phyloP scores from a whole-genome alignment of 2,113 vertebrate genomes.

The Macaca nemestrina region DNA sequence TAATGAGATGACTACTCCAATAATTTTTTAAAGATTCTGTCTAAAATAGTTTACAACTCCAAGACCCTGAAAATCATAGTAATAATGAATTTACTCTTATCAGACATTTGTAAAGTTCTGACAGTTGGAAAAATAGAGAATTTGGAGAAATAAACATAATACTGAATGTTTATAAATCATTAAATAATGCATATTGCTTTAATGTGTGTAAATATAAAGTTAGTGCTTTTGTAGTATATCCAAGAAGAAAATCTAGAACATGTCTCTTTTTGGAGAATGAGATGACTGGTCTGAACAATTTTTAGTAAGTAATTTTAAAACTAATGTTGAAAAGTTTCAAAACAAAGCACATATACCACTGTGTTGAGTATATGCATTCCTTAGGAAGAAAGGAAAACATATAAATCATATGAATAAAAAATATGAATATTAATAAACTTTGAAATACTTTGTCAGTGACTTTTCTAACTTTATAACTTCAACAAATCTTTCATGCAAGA shows the following conservation, averaged over 20 bases:
- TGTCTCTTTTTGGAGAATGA: not conserved
- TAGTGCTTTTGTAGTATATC: not conserved
- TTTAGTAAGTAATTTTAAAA: conserved; percentile 2
- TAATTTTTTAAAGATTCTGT: not conserved
- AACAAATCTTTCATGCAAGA: not conserved
- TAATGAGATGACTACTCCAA: not conserved
- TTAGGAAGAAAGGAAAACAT: conserved; percentile 2
- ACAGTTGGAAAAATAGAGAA: not conserved
- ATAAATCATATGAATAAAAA: not conserved
- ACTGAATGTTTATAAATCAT: not conserved
- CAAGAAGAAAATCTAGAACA: not conserved
- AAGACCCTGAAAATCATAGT: not conserved
- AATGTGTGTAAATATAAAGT: not conserved
- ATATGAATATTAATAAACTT: not conserved
- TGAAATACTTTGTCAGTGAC: conserved; percentile 7
- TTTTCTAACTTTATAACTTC: not conserved
- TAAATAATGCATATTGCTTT: not conserved
- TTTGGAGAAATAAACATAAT: not conserved
- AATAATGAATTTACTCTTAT: not conserved
- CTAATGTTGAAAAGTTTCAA: conserved; percentile 23
- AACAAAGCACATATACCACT: not conserved
- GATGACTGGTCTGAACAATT: not conserved
- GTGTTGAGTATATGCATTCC: not conserved
- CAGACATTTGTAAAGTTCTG: not conserved
- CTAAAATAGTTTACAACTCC: not conserved